Conservation (phyloP, 2,113 vertebrate genomes). For the Pedetes capensis region DNA sequence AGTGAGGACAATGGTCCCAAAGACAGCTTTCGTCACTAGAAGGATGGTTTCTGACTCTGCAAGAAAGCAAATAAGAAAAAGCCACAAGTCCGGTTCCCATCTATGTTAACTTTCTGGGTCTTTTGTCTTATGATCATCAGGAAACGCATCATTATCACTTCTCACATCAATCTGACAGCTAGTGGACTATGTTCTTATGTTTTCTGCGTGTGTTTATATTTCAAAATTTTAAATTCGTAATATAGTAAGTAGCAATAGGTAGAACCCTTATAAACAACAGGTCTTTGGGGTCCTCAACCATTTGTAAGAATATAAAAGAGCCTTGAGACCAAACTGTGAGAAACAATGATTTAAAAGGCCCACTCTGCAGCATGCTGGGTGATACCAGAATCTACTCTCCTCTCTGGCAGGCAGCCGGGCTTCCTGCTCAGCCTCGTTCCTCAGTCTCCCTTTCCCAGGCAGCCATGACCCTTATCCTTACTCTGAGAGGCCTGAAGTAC, state of each 20-base stretch:
- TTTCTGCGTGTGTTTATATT: constrained; percentile 5
- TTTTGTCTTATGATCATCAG: neutral
- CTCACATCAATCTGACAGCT: neutral
- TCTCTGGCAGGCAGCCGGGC: too few species aligned
- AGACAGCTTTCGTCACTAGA: neutral
- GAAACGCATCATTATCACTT: neutral
- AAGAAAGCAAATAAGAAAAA: constrained; percentile 15
- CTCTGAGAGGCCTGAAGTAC: constrained; percentile 64
- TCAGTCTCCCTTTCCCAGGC: neutral
- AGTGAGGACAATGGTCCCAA: neutral
- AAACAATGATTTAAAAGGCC: neutral
- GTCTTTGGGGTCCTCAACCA: neutral
- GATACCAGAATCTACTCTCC: fast-evolving
- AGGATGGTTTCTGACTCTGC: neutral
- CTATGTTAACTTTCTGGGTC: neutral
- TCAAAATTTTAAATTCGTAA: neutral
- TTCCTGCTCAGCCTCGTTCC: neutral
- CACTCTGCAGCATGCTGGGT: neutral
- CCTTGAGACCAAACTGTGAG: neutral
- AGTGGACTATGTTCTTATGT: neutral
- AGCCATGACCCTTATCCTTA: constrained; percentile 49
- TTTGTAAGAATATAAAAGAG: neutral
- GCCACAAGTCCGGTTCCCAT: neutral
- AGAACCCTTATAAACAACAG: neutral
- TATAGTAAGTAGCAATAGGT: neutral